Evolutionary conservation across 2,888 invertebrate genomes (phyloP), one percentile per base, ranked within the genome.

Genomic region (Zhuqinia jingwanae): DNA sequence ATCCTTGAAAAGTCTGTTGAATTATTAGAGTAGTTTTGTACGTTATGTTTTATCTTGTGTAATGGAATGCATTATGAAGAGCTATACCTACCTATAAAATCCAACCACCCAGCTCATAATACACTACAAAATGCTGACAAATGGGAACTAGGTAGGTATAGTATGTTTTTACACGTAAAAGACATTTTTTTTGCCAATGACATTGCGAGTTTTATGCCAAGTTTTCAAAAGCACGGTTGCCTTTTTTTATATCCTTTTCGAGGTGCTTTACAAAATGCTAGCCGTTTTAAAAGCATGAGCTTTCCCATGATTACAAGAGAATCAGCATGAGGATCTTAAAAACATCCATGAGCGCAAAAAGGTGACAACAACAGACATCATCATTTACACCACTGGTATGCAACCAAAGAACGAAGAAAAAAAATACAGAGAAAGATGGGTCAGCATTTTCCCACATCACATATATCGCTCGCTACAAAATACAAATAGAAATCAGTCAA

Each of bases 361-460:
- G 79, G 85, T 85, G 85, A 85, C 85, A 85, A 85, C 85, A 85
- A 75, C 85, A 85, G 85, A 53, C 85, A 78, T 77, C 85, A 77
- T 58, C 84, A 70, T 79, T 56, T 56, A 17, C 60, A 78, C 68
- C 53, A 17, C 45, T 56, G 70, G 65, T 79, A 65, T 79, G 58
- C 30, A 27, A 53, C 20, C 70, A 27, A n/a, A 42, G 36, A n/a
- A n/a, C n/a, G n/a, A n/a, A n/a, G n/a, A n/a, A n/a, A 17, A 56
- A 84, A 68, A 70, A 68, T 50, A n/a, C n/a, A 68, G 36, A 79
- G 73, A 85, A 85, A 85, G 85, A 79, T 75, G 75, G 85, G 85
- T 85, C 85, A 85, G 85, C 85, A 78, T 75, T 85, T 85, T 79
- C 25, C 65, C 27, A 68, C 80, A 25, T 22, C 17, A 6, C 36